Percentiles rank a stretch among this genome's conserved stretches.
These are phyloP conservation scores for Arvicanthis niloticus DNA, from an alignment of 2,113 vertebrate genomes.

Conservation along the genomic window DNA sequence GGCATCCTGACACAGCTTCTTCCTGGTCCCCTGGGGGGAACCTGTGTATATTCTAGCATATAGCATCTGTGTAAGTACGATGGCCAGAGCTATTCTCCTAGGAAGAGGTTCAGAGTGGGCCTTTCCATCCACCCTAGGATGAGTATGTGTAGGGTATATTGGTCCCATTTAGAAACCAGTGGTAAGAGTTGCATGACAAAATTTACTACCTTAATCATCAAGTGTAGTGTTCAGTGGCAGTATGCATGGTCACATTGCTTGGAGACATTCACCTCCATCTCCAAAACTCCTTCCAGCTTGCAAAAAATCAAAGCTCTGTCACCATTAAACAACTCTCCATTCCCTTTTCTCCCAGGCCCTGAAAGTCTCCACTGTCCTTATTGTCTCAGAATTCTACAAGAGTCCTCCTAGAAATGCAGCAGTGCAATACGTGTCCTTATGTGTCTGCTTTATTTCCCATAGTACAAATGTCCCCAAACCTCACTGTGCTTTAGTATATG, in stretches of 20 bases:
- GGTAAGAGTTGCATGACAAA: background rate
- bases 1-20: background rate
- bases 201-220: background rate
- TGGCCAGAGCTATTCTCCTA: background rate
- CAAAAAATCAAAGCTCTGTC: background rate
- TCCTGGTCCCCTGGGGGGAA: rapidly evolving
- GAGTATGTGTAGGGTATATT: rapidly evolving
- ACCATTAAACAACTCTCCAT: rapidly evolving
- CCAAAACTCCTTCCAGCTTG: background rate
- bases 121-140: background rate
- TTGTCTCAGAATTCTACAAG: background rate
- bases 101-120: background rate
- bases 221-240: background rate
- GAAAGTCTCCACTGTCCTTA: background rate
- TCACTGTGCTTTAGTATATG: rapidly evolving
- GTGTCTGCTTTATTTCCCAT: background rate
- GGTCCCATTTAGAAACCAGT: background rate
- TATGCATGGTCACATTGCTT: background rate
- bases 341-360: background rate
- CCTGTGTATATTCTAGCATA: rapidly evolving
- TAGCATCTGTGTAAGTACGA: rapidly evolving
- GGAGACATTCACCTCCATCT: background rate
- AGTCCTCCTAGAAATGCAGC: background rate
- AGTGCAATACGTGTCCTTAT: background rate
- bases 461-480: background rate